Percentiles rank a stretch among this genome's conserved stretches.
These are phyloP conservation scores for Hylaea fasciaria DNA, from an alignment of 2,888 invertebrate species.

Conservation along the genomic window DNA sequence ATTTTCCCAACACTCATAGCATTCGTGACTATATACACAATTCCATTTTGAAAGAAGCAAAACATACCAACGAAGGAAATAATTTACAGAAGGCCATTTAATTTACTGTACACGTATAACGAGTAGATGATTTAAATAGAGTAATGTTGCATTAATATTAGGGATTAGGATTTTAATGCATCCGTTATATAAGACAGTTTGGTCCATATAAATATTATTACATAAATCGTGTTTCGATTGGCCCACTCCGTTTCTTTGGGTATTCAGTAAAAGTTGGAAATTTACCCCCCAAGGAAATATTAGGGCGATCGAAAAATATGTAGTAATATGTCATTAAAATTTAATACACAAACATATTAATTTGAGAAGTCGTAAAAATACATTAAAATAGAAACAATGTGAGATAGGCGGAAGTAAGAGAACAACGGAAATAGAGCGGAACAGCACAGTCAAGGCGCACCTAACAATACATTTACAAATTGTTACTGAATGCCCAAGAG, in stretches of 20 bases:
- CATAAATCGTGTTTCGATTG: conserved; percentile 71
- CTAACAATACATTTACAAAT: conserved; percentile 14
- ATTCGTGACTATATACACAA: conserved; percentile 56
- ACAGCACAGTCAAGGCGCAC: conserved; percentile 5
- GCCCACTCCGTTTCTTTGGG: conserved; percentile 61
- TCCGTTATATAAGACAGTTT: conserved; percentile 83
- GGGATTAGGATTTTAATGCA: conserved; percentile 78
- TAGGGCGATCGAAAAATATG: background rate
- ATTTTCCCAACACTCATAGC: conserved; percentile 58
- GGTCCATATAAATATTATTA: conserved; percentile 84
- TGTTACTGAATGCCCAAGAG: conserved; percentile 67
- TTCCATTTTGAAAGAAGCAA: conserved; percentile 74
- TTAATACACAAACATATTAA: background rate
- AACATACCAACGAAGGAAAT: conserved; percentile 72
- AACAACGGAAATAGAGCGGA: conserved; percentile 6
- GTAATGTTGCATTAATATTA: conserved; percentile 80
- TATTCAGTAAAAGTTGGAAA: conserved; percentile 57
- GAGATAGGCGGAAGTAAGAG: conserved; percentile 28
- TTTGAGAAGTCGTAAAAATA: background rate
- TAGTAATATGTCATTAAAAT: conserved; percentile 8
- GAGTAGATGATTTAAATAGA: conserved; percentile 82
- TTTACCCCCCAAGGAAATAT: background rate
- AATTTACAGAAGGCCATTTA: conserved; percentile 84
- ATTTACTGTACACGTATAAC: conserved; percentile 83
- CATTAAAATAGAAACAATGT: conserved; percentile 14